Percentiles rank a stretch among this genome's conserved stretches.
Evolutionary conservation across 2,888 invertebrate genomes (phyloP).

Genomic region (Mongoloraphidia duomilia): DNA sequence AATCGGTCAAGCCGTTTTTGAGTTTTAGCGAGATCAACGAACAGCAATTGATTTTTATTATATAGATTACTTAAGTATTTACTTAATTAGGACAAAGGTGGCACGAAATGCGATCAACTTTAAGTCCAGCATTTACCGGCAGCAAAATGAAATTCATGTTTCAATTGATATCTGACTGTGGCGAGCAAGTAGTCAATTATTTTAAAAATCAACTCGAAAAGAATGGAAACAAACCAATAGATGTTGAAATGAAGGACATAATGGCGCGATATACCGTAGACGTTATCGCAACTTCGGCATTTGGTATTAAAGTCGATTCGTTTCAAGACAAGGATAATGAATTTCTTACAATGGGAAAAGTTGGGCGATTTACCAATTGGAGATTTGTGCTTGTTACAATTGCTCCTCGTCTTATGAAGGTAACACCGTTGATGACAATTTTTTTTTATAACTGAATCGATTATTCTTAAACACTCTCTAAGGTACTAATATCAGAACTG

Average conservation of each 20-base stretch:
- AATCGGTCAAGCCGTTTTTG: too few relatives aligned
- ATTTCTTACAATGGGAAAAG: slow-evolving; percentile 18
- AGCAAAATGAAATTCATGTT: slow-evolving; percentile 10
- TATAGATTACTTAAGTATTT: too few relatives aligned
- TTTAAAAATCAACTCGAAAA: slow-evolving; percentile 2
- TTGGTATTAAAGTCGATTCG: slow-evolving; percentile 10
- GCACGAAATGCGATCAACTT: slow-evolving; percentile 8
- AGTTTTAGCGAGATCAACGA: too few relatives aligned
- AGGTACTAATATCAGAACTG: too few relatives aligned
- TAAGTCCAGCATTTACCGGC: slow-evolving; percentile 9
- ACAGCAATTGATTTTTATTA: too few relatives aligned
- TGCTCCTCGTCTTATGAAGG: too few relatives aligned
- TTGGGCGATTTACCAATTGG: too few relatives aligned
- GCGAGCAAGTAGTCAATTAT: slow-evolving; percentile 4
- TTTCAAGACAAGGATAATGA: slow-evolving; percentile 10
- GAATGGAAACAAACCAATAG: not conserved
- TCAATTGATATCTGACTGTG: slow-evolving; percentile 4
- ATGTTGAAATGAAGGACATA: slow-evolving; percentile 10
- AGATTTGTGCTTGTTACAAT: too few relatives aligned
- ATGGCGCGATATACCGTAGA: slow-evolving; percentile 11
- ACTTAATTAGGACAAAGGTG: slow-evolving; percentile 2
- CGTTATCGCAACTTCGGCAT: slow-evolving; percentile 11
- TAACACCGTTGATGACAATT: too few relatives aligned
- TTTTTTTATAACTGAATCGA: too few relatives aligned
- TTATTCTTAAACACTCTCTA: too few relatives aligned